Base-by-base conservation (phyloP, 1,140 invertebrate species). In the Aphelinus certus region DNA sequence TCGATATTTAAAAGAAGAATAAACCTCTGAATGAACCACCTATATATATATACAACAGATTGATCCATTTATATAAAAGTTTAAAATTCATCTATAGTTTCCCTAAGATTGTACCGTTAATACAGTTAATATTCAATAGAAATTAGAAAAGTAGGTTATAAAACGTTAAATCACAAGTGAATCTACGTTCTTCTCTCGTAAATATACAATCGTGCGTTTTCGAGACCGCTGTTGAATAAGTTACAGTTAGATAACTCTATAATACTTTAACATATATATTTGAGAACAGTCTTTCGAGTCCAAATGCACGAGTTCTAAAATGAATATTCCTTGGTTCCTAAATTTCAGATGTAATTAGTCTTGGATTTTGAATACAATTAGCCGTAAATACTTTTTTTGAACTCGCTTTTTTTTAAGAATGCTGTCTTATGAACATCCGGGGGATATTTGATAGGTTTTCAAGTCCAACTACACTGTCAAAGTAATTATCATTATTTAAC, bases 271-370 rank as follows among this genome's bases (percentile, higher is more conserved):
- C 79, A 72, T 73, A 75, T 83, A 82, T 80, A 79, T 81, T 80
- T 75, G 77, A 76, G 26, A 82, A 79, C 84, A 85, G 83, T 85
- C 83, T 84, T 85, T 78, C 82, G 75, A 78, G 80, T 81, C 77
- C 78, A 79, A 83, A 79, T 78, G 79, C 81, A 81, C 79, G 75
- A 73, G 65, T 77, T 77, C 73, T 78, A 71, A 71, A 76, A 78
- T 62, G 76, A 79, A 79, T 81, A 81, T 80, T 79, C 77, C 74
- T 71, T 71, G 68, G 58, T 63, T 55, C 26, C 26, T 26, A 26
- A 26, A 26, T 26, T 26, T 26, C 26, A 26, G 26, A 26, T 26
- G 26, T 26, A 26, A 26, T 26, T 51, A n/a, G 4, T 57, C n/a
- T 43, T 42, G 1, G 42, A 7, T 56, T 68, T 58, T 7, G 51